Conservation (phyloP, 1,140 invertebrate genomes). For the Antheraea mylitta region DNA sequence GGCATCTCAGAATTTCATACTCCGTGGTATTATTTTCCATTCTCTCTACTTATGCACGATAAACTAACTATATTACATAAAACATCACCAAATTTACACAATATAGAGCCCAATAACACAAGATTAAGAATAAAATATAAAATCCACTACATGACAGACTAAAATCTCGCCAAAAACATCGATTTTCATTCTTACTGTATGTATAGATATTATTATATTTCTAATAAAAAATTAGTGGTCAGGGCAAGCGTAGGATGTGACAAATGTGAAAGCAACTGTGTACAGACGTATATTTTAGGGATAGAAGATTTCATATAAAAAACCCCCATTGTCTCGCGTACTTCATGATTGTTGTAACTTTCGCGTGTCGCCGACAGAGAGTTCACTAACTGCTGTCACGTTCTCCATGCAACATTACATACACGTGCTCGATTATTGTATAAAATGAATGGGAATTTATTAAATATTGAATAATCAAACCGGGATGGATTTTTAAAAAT, state of each 20-base stretch:
- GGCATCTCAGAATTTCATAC: too few relatives aligned
- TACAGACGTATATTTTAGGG: not conserved
- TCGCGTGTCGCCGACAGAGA: not conserved
- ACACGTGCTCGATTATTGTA: not conserved
- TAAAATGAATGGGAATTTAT: not conserved
- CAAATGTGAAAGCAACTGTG: not conserved
- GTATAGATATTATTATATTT: not conserved
- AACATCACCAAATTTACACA: too few relatives aligned
- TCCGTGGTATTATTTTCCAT: too few relatives aligned
- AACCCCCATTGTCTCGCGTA: not conserved
- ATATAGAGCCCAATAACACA: too few relatives aligned
- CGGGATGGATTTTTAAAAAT: too few relatives aligned
- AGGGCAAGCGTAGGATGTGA: not conserved
- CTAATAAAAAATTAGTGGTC: not conserved
- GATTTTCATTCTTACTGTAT: not conserved
- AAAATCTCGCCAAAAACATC: too few relatives aligned
- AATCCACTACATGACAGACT: too few relatives aligned
- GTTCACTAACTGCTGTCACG: not conserved
- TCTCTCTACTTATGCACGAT: too few relatives aligned
- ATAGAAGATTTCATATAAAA: slow-evolving; percentile 1
- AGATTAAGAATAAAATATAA: too few relatives aligned
- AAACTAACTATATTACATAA: too few relatives aligned
- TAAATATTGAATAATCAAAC: not conserved
- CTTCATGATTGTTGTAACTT: not conserved
- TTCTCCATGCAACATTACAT: not conserved